Conservation (phyloP, 2,113 vertebrate genomes). For the Mastomys natalensis region DNA sequence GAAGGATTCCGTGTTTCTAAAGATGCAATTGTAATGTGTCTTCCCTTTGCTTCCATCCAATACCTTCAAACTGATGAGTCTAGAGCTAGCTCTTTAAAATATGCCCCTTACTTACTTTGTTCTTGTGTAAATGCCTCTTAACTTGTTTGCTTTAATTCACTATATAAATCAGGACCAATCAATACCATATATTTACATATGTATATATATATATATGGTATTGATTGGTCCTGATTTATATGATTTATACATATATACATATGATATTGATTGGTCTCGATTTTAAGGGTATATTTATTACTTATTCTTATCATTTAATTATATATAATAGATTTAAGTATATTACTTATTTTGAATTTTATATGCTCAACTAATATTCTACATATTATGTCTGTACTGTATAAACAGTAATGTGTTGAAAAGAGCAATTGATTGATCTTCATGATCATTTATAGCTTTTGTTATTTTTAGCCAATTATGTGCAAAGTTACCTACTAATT, state of each 20-base stretch:
- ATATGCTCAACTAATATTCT: slow-evolving; percentile 50
- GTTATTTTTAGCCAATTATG: slow-evolving; percentile 70
- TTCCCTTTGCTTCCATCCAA: not conserved
- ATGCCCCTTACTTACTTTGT: slow-evolving; percentile 72
- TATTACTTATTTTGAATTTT: slow-evolving; percentile 67
- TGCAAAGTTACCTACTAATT: slow-evolving; percentile 59
- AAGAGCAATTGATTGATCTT: slow-evolving; percentile 63
- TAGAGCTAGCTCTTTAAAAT: slow-evolving; percentile 86
- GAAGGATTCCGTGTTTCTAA: slow-evolving; percentile 37
- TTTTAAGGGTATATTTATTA: slow-evolving; percentile 64
- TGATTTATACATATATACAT: not conserved
- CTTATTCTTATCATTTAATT: slow-evolving; percentile 68
- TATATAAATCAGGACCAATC: not conserved
- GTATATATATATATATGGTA: slow-evolving; percentile 46
- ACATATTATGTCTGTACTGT: not conserved
- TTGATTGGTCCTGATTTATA: slow-evolving; percentile 52
- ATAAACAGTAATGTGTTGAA: slow-evolving; percentile 64
- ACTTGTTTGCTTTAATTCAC: slow-evolving; percentile 65
- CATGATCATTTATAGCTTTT: slow-evolving; percentile 62
- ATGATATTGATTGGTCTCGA: slow-evolving; percentile 50
- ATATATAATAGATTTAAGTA: slow-evolving; percentile 65
- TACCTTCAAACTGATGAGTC: slow-evolving; percentile 49
- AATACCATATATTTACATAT: not conserved
- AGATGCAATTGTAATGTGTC: slow-evolving; percentile 61
- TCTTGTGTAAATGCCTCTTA: slow-evolving; percentile 81